Evolutionary conservation across 2,888 invertebrate species (phyloP), one percentile per base, ranked within the genome.

Genomic region (Seladonia tumulorum): DNA sequence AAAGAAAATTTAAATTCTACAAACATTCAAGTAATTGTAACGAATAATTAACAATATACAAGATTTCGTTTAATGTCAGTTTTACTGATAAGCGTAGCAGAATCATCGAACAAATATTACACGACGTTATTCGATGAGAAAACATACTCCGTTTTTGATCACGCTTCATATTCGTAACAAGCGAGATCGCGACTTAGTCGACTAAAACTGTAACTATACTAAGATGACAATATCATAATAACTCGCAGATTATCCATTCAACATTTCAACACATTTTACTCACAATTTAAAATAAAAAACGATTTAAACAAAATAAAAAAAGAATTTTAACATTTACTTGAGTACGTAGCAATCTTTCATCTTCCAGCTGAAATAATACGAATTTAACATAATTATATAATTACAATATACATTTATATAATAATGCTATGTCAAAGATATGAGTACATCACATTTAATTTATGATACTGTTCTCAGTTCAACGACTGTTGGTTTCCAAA

Each of bases 161-260:
- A 25, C 22, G 39, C 22, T 66, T 53, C 66, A 71, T 49, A 79
- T 47, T 71, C 75, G 76, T 71, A 83, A 86, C 85, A 92, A 93
- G 91, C 91, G 89, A 92, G 86, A 90, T 92, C 89, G 89, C 90
- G 86, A 91, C 85, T 91, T 92, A 89, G 83, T 85, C 75, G 82
- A 88, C 86, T 91, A 91, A 88, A 92, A 92, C 88, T 91, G 90
- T 93, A 89, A 91, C 92, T 88, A 83, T 88, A 90, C 49, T 91
- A 91, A 88, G 85, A 83, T 70, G 77, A 89, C 89, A 57, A 77
- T 85, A 87, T 79, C n/a, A 76, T 79, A 81, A 71, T 83, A 86
- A 83, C 75, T 77, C 83, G 75, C 77, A 80, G 39, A 86, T 82
- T 74, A 80, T 89, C 57, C 49, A 79, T 87, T 73, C 70, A 87